Evolutionary conservation across 2,888 invertebrate species (phyloP), one percentile per base, ranked within the genome.

Genomic region (Perizoma affinitatum): DNA sequence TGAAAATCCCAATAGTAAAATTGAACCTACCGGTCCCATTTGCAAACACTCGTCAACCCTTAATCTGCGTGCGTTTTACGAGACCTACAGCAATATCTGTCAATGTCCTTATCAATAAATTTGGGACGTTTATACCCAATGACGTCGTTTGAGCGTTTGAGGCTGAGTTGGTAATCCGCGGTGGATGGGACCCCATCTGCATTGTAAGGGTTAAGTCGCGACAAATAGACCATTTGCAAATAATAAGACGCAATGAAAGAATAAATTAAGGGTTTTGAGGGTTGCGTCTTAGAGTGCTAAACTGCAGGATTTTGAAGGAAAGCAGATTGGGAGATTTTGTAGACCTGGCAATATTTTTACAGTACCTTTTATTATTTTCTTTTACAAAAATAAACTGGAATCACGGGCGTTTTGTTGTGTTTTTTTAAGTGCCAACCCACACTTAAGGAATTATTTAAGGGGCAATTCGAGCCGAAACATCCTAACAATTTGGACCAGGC

Each of bases 191-290:
- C 86, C 89, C 90, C 90, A 90, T 88, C 90, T 90, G 90, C 81
- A 76, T 76, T 82, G 90, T 83, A 90, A 90, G 91, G 90, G 91
- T 91, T 91, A 90, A 90, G 88, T 88, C 88, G 87, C 89, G 88
- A 90, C 90, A 92, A 90, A 90, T 90, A 90, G 88, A 86, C 90
- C 91, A 89, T 91, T 91, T 91, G 90, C 90, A 91, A 91, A 91
- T 89, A 92, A 91, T 91, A 92, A 92, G 90, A 89, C 87, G 90
- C 90, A 88, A 84, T 90, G 90, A 89, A 91, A 90, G 90, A 90
- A 90, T 92, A 90, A 90, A 91, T 92, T 92, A 91, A 87, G 83
- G 86, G 76, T 67, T 76, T 60, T 67, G 56, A 66, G 65, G 71
- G 73, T 35, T 44, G 52, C 75, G 63, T 22, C 22, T 22, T 22